Base-by-base conservation (phyloP, 1,140 invertebrate species). In the Halictus rubicundus region DNA sequence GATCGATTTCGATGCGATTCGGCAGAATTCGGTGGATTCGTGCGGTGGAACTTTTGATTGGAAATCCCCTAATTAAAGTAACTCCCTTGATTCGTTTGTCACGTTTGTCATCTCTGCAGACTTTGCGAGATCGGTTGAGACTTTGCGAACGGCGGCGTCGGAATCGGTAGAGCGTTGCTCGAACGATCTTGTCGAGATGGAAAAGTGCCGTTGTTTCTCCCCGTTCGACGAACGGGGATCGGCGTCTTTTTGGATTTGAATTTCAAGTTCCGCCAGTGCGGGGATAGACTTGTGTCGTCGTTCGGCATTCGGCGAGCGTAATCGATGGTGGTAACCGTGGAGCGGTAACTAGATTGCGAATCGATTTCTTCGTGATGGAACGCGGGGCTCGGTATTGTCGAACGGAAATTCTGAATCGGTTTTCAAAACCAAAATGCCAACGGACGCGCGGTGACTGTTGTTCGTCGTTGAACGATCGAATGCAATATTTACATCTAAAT, bases 21-120 rank as follows among this genome's bases (percentile, higher is more conserved):
- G n/a, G 16, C 25, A n/a, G 59, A 25, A 4, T 54, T 49, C 21
- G 8, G 42, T 9, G 23, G 64, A 42, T 32, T 46, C 32, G 57
- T 27, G 60, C 69, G 69, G 68, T 46, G 68, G 69, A 72, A 78
- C 76, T 72, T 78, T 78, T 64, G 59, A 78, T 72, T 72, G 68
- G 14, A 64, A 64, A 49, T 60, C 68, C 59, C 23, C 0, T 8
- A 37, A 21, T 14, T 6, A 32, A 16, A 32, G n/a, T 5, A 32
- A 6, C 54, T 37, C n/a, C 68, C 27, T 32, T 21, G 7, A 23
- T 23, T 57, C 54, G 8, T 23, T 46, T 68, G 10, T 25, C 0
- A 12, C 14, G 39, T 37, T 21, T n/a, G n/a, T n/a, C n/a, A n/a
- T n/a, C 6, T 32, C 65, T 39, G 60, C 42, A 27, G 16, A 19